Base-by-base conservation (phyloP, 2,888 invertebrate species). In the Stomorhina lunata region DNA sequence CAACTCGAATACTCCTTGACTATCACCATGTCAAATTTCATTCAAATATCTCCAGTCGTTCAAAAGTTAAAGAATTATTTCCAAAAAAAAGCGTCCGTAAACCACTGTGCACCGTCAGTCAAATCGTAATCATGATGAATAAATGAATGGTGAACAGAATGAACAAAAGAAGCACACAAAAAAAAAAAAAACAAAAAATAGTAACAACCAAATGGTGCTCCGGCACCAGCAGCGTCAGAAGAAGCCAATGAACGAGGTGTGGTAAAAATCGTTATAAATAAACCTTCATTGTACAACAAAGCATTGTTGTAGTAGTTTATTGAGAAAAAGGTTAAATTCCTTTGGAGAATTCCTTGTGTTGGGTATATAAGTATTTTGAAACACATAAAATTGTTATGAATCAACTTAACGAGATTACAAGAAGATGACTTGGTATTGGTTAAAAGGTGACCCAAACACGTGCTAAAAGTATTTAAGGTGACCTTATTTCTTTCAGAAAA, bases 41-140 rank as follows among this genome's bases (percentile, higher is more conserved):
- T n/a, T n/a, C n/a, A n/a, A n/a, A n/a, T n/a, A n/a, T n/a, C n/a
- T n/a, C n/a, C n/a, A n/a, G n/a, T n/a, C n/a, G n/a, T n/a, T n/a
- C n/a, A n/a, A n/a, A n/a, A n/a, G n/a, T n/a, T n/a, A n/a, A n/a
- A n/a, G n/a, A n/a, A n/a, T n/a, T n/a, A n/a, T n/a, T n/a, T n/a
- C n/a, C n/a, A n/a, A n/a, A n/a, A n/a, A n/a, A n/a, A n/a, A n/a
- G n/a, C n/a, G n/a, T n/a, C n/a, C n/a, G n/a, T n/a, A n/a, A n/a
- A n/a, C n/a, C n/a, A n/a, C n/a, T n/a, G n/a, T n/a, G n/a, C n/a
- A 43, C 72, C 82, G 82, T 82, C 82, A 82, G 71, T 81, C 84
- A 84, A 81, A 69, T 84, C 72, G 79, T 79, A 73, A 84, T 80
- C 76, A 81, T 73, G 81, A 84, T 80, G 75, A 81, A 68, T 61